Conservation (phyloP, 2,888 invertebrate genomes). For the Erebia ligea region DNA sequence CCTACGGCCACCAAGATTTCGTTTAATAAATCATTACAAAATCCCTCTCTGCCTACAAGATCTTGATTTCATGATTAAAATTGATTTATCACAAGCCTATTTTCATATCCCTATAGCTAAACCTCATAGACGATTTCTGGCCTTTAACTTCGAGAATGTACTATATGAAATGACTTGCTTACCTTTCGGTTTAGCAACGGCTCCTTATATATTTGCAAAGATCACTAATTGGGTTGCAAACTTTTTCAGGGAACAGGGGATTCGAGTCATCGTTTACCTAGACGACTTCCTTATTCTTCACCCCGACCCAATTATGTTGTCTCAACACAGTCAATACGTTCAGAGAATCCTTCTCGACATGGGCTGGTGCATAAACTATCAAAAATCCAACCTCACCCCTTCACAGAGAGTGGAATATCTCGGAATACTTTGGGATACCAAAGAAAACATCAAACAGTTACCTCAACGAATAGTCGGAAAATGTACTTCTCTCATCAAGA, state of each 20-base stretch:
- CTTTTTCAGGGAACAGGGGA: slow-evolving; percentile 4
- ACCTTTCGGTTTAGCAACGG: neutral
- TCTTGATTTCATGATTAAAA: neutral
- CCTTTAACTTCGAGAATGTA: neutral
- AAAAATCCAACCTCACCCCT: neutral
- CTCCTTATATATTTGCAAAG: neutral
- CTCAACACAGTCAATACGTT: neutral
- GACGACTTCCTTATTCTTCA: slow-evolving; percentile 1
- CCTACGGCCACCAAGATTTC: neutral
- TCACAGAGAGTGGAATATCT: neutral
- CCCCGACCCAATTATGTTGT: neutral
- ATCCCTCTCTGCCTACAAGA: neutral
- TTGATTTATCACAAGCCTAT: neutral
- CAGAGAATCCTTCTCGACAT: neutral
- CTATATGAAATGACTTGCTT: neutral
- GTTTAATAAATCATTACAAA: slow-evolving; percentile 3
- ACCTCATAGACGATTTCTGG: neutral
- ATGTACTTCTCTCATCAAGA: neutral
- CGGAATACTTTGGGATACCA: slow-evolving; percentile 1
- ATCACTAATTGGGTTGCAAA: slow-evolving; percentile 1
- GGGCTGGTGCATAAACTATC: slow-evolving; percentile 4
- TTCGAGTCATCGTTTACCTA: neutral
- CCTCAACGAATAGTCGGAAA: neutral
- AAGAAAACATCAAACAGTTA: neutral
- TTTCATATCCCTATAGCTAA: slow-evolving; percentile 1